Evolutionary conservation across 2,888 invertebrate genomes (phyloP).

Genomic region (Cryptocephalus moraei): DNA sequence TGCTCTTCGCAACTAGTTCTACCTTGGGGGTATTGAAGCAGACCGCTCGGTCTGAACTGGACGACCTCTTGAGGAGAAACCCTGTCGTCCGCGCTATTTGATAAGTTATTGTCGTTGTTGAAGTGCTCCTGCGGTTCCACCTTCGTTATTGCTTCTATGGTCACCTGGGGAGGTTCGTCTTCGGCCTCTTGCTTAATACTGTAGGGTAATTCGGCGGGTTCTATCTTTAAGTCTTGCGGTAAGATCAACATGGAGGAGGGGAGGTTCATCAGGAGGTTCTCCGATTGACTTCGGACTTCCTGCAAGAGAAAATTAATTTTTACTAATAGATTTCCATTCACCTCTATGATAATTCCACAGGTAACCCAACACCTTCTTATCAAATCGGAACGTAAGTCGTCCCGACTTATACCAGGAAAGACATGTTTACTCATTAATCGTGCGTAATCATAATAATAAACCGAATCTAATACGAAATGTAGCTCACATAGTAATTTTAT

Average conservation of each 20-base stretch:
- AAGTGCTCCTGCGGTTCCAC: conserved; percentile 7
- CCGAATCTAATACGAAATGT: too few species aligned
- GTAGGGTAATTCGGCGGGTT: conserved; percentile 19
- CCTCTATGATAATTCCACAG: too few species aligned
- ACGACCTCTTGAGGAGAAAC: background rate
- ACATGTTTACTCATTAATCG: background rate
- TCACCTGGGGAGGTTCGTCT: conserved; percentile 18
- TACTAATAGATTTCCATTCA: background rate
- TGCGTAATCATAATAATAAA: background rate
- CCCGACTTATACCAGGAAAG: background rate
- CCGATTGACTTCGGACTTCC: conserved; percentile 50
- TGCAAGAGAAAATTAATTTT: conserved; percentile 31
- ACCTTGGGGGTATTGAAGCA: too few species aligned
- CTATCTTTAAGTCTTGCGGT: conserved; percentile 37
- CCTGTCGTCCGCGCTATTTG: background rate
- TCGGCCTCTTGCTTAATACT: conserved; percentile 19
- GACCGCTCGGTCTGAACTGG: too few species aligned
- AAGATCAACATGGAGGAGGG: conserved; percentile 28
- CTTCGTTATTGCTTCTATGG: conserved; percentile 16
- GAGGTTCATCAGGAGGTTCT: conserved; percentile 43
- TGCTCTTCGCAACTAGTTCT: too few species aligned
- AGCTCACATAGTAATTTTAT: too few species aligned
- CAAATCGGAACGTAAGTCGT: background rate
- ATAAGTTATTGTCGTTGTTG: conserved; percentile 5
- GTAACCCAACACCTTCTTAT: too few species aligned